phyloP scores from a whole-genome alignment of 2,113 vertebrate species.

The Sceloporus tristichus region DNA sequence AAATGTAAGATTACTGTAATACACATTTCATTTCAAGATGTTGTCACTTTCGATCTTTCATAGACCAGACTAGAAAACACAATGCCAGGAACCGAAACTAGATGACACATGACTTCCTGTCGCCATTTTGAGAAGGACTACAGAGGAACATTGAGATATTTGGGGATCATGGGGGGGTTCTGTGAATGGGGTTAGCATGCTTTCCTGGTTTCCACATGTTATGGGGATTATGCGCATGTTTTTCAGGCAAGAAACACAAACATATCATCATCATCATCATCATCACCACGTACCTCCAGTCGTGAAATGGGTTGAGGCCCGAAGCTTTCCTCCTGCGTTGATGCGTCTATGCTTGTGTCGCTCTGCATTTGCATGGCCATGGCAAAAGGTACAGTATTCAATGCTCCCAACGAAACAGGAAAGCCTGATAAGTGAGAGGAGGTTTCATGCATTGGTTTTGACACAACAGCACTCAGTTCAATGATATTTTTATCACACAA shows the following conservation, averaged over 20 bases:
- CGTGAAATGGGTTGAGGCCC: slow-evolving; percentile 91
- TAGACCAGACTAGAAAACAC: neutral
- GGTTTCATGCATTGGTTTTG: neutral
- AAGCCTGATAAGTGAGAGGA: neutral
- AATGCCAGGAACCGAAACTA: neutral
- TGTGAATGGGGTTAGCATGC: too few relatives aligned
- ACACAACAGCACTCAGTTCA: neutral
- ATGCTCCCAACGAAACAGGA: neutral
- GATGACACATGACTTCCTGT: neutral
- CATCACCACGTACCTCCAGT: slow-evolving; percentile 83
- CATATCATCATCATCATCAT: too few relatives aligned
- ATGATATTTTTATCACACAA: neutral
- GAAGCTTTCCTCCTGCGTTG: slow-evolving; percentile 89
- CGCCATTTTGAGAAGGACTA: too few relatives aligned
- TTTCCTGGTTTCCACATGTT: too few relatives aligned
- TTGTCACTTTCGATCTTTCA: neutral
- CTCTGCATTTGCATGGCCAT: slow-evolving; percentile 91
- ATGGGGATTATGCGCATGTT: too few relatives aligned
- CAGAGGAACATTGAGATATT: too few relatives aligned
- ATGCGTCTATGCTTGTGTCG: slow-evolving; percentile 78
- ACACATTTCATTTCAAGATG: neutral
- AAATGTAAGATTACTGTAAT: neutral
- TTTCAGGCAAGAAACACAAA: too few relatives aligned
- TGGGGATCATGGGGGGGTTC: too few relatives aligned
- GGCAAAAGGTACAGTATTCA: accelerated